Evolutionary conservation across 2,113 vertebrate genomes (phyloP), one percentile per base, ranked within the genome.

Genomic region (Junco hyemalis): DNA sequence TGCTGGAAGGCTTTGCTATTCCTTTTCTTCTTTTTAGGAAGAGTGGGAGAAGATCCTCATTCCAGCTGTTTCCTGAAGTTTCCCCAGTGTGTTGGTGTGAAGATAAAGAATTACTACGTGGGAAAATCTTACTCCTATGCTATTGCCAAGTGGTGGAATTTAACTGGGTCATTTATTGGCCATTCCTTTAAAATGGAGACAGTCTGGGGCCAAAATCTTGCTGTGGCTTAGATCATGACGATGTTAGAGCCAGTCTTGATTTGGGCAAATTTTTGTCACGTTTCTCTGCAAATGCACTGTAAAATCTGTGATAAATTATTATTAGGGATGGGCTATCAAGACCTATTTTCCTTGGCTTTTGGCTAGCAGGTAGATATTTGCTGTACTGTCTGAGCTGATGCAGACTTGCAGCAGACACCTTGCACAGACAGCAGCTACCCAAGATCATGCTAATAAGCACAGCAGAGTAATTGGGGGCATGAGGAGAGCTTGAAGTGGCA

Each of bases 31-130:
- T 73, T 77, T 73, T 71, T 42, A 81, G 88, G 82, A 90, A 88
- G 60, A 68, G 20, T 70, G 56, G 76, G 61, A 89, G 83, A 86
- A 86, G 73, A 81, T 70, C 50, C 28, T 83, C 24, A 23, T 95
- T 95, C 74, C 90, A 90, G 44, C 76, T 92, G 76, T 86, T 95
- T 90, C 85, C 93, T 95, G 48, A 87, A 78, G 42, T 90, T 72
- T 87, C 40, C 66, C 63, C n/a, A n/a, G 42, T 56, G 48, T 71
- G 20, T 59, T n/a, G 26, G 60, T 17, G 14, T 93, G 64, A 84
- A 96, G 71, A 81, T 69, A 72, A 92, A 48, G n/a, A 53, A 68
- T 71, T 78, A 56, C 56, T 83, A 21, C 12, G 3, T 64, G 60
- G 38, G 68, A 57, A 83, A 88, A 70, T 17, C 69, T 81, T 61